Conservation (phyloP, 2,113 vertebrate genomes). For the Dromaius novaehollandiae region DNA sequence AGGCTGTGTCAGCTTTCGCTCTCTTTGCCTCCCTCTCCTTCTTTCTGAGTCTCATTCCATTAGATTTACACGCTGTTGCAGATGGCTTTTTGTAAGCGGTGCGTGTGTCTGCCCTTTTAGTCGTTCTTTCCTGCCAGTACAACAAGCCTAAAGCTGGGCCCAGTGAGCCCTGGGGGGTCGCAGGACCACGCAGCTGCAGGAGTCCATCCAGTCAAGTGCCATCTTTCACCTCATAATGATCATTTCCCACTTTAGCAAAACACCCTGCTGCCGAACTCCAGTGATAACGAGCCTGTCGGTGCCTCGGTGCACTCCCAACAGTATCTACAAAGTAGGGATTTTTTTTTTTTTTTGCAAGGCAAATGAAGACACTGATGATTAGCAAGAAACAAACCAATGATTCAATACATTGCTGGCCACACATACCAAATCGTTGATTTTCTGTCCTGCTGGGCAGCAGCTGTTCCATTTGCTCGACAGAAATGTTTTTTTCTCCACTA, state of each 20-base stretch:
- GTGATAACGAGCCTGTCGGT: constrained; percentile 63
- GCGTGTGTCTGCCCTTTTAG: constrained; percentile 3
- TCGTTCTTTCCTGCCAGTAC: not conserved
- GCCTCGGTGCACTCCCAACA: constrained; percentile 39
- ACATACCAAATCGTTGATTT: constrained; percentile 48
- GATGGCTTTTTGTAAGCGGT: not conserved
- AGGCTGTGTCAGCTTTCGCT: not conserved
- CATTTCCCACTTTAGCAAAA: constrained; percentile 69
- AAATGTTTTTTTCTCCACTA: not conserved
- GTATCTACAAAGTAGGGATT: constrained; percentile 43
- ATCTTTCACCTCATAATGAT: constrained; percentile 65
- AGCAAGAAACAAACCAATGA: constrained; percentile 63
- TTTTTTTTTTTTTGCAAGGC: constrained; percentile 57
- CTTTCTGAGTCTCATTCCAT: not conserved
- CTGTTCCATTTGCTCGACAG: constrained; percentile 50
- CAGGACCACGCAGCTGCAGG: constrained; percentile 61
- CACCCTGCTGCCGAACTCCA: constrained; percentile 67
- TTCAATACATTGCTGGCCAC: constrained; percentile 53
- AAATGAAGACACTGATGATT: constrained; percentile 68
- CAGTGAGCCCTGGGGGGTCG: not conserved
- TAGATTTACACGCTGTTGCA: not conserved
- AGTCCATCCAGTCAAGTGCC: constrained; percentile 67
- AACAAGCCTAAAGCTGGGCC: not conserved
- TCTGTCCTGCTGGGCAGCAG: constrained; percentile 66
- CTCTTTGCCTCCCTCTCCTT: not conserved